These are phyloP conservation scores for Minunthozetes semirufus DNA, from an alignment of 2,888 invertebrate species.

Conservation along the genomic window DNA sequence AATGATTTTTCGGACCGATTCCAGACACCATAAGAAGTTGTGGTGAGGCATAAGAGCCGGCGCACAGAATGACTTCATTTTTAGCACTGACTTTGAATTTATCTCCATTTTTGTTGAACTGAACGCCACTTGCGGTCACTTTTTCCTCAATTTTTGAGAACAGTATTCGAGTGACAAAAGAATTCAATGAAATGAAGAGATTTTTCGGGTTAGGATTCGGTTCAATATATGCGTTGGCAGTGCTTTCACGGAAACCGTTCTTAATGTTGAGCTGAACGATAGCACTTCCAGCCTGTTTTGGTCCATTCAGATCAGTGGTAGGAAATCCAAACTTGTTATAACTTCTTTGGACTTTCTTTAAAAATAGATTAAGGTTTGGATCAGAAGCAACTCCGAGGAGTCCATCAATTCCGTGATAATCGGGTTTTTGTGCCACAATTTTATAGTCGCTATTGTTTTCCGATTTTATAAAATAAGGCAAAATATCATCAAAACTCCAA, in stretches of 20 bases:
- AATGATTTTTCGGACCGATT: neutral
- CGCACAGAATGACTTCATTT: neutral
- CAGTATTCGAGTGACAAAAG: conserved; percentile 2
- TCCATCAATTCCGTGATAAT: conserved; percentile 28
- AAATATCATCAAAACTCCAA: conserved; percentile 18
- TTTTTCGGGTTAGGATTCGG: neutral
- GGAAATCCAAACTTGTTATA: neutral
- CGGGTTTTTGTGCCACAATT: conserved; percentile 13
- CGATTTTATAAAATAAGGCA: conserved; percentile 27
- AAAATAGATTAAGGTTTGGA: neutral
- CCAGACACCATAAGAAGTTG: neutral
- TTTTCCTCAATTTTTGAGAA: neutral
- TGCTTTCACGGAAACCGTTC: neutral
- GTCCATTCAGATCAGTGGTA: neutral
- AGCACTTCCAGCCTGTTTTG: neutral
- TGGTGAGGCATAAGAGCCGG: neutral
- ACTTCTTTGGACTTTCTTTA: neutral
- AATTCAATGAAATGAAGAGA: neutral
- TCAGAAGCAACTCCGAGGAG: conserved; percentile 12
- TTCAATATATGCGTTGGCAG: conserved; percentile 9
- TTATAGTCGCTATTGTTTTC: conserved; percentile 30
- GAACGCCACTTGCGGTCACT: neutral
- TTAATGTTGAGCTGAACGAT: neutral
- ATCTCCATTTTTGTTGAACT: neutral
- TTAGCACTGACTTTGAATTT: neutral